Evolutionary conservation across 2,888 invertebrate species (phyloP).

Genomic region (Creontiades dilutus): DNA sequence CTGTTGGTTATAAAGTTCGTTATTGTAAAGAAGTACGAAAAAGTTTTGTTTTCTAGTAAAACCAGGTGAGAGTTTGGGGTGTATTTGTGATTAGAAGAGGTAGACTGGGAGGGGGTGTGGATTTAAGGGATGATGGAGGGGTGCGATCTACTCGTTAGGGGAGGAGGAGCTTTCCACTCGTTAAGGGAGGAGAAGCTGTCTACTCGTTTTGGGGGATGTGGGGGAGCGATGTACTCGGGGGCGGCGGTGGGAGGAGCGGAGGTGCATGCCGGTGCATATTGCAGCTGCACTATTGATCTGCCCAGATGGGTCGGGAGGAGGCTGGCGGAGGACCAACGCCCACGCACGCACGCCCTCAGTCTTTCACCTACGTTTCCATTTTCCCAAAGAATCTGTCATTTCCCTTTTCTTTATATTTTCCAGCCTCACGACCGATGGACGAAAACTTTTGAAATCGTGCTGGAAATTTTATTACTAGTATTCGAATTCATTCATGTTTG

Average conservation of each 20-base stretch:
- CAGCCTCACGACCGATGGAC: too few relatives aligned
- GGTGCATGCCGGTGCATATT: conserved; percentile 71
- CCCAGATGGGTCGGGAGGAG: not conserved
- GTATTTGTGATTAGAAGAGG: too few relatives aligned
- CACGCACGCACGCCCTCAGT: conserved; percentile 8
- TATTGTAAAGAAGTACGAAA: too few relatives aligned
- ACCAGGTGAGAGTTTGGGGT: too few relatives aligned
- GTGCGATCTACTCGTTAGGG: not conserved
- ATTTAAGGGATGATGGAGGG: not conserved
- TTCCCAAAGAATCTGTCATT: not conserved
- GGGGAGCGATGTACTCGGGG: not conserved
- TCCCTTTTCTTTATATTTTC: too few relatives aligned
- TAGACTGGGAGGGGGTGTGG: not conserved
- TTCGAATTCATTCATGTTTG: too few relatives aligned
- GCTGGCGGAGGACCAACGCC: not conserved
- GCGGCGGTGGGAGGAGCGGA: conserved; percentile 18
- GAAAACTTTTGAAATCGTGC: too few relatives aligned
- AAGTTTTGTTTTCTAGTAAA: too few relatives aligned
- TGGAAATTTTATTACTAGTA: too few relatives aligned
- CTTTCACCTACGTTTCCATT: not conserved
- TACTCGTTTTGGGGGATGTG: too few relatives aligned
- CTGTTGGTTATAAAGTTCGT: too few relatives aligned
- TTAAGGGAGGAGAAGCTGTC: not conserved
- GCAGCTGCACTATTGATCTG: conserved; percentile 70
- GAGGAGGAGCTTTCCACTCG: too few relatives aligned